Conservation (phyloP, 2,888 invertebrate genomes). For the Prosopocoilus inquinatus region DNA sequence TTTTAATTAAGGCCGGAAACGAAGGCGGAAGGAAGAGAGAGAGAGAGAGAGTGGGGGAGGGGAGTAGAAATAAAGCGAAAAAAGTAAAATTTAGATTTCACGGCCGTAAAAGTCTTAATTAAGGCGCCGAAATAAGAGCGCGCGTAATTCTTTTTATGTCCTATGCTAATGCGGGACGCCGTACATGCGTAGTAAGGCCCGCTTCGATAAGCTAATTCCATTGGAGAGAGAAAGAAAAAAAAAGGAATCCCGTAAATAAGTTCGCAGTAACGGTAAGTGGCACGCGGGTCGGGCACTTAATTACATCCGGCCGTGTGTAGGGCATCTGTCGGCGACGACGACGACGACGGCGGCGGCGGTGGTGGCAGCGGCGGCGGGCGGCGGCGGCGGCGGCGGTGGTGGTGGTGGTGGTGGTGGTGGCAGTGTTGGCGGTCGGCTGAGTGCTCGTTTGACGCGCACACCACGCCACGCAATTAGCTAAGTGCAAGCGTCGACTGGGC, state of each 20-base stretch:
- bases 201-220: background rate
- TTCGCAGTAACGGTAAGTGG: conserved; percentile 10
- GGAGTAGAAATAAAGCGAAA: too few species aligned
- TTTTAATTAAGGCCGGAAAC: too few species aligned
- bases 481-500: conserved; percentile 23
- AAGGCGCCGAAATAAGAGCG: too few species aligned
- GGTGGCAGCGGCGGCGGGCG: too few species aligned
- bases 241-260: conserved; percentile 3
- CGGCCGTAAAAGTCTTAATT: too few species aligned
- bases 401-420: background rate
- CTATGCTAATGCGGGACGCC: too few species aligned
- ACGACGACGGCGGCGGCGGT: background rate
- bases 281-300: conserved; percentile 11
- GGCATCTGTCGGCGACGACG: conserved; percentile 11
- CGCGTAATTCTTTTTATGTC: too few species aligned
- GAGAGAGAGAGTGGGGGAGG: too few species aligned
- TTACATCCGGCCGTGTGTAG: conserved; percentile 14
- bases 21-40: too few species aligned
- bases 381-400: too few species aligned
- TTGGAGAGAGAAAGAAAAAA: background rate
- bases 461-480: conserved; percentile 22
- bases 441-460: conserved; percentile 15
- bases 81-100: too few species aligned
- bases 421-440: conserved; percentile 2
- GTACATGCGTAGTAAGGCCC: background rate